Evolutionary conservation across 1,140 invertebrate genomes (phyloP), one percentile per base, ranked within the genome.

Genomic region (Zeugodacus cucurbitae): DNA sequence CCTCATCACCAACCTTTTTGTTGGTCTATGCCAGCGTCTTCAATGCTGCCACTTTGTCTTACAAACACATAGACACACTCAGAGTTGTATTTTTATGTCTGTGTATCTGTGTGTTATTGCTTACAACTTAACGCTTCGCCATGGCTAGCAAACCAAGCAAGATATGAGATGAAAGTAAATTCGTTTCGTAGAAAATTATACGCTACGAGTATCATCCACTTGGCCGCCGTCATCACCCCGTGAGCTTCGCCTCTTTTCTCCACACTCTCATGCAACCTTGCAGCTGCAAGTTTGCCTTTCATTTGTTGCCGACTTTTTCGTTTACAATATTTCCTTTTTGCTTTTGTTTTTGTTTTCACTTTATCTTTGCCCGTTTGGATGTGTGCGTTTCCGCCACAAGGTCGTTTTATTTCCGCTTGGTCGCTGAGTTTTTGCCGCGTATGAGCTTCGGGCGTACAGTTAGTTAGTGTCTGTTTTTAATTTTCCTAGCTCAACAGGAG

Each of bases 391-490:
- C 41, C 41, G 74, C 74, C 41, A 82, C 74, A 82, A 82, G 74
- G 74, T 82, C 74, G 34, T 29, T 82, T 44, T 48, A 82, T 82
- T 82, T 82, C 74, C 74, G 74, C 74, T 82, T 29, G 74, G 41
- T 20, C 48, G 74, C 74, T 82, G 41, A 48, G 74, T 82, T 48
- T 44, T 82, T 82, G 41, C 74, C n/a, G 17, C 34, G 34, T 8
- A 22, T n/a, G n/a, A n/a, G 67, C 37, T 82, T 82, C 44, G 10
- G 74, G 37, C 37, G 74, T 82, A 48, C 41, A 48, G 74, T 48
- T 32, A 32, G 64, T 34, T 29, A 44, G 37, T 48, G 74, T 44
- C 74, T 48, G 74, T 82, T 82, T 82, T 82, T 48, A 82, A 82
- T 82, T 82, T 82, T 22, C 22, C 41, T 82, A 44, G 74, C 22